These are phyloP conservation scores for Seriola dumerili DNA, from an alignment of 2,113 vertebrate genomes.

Conservation along the genomic window DNA sequence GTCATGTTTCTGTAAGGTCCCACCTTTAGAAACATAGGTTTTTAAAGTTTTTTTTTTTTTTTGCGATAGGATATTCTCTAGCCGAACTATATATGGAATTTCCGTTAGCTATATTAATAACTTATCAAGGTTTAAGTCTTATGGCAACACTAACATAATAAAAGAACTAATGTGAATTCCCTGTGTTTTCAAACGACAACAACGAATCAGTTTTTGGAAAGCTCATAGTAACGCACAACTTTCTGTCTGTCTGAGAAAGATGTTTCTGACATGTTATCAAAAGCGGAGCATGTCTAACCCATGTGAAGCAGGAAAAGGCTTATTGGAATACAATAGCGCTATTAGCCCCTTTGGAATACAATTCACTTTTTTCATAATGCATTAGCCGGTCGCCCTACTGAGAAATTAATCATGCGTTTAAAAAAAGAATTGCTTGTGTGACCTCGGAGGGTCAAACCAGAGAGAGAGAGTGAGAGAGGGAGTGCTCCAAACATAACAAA, in stretches of 20 bases:
- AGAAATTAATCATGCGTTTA: conserved; percentile 87
- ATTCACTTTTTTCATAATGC: conserved; percentile 79
- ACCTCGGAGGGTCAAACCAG: conserved; percentile 79
- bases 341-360: conserved; percentile 76
- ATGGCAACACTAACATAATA: background rate
- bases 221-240: background rate
- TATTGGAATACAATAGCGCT: conserved; percentile 72
- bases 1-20: no score
- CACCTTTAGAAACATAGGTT: background rate
- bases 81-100: background rate
- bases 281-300: conserved; percentile 58
- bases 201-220: background rate
- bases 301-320: conserved; percentile 49
- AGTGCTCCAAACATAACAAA: conserved; percentile 71
- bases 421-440: conserved; percentile 84
- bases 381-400: conserved; percentile 78
- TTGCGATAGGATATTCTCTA: no score
- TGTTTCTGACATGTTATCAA: conserved; percentile 56
- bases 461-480: conserved; percentile 34
- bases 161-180: background rate
- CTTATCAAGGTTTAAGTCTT: background rate
- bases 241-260: conserved; percentile 5
- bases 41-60: background rate
- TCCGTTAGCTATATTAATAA: background rate
- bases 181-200: background rate